Evolutionary conservation across 2,797 vertebrate genomes (phyloP).

Genomic region (Phylloscopus collybita): DNA sequence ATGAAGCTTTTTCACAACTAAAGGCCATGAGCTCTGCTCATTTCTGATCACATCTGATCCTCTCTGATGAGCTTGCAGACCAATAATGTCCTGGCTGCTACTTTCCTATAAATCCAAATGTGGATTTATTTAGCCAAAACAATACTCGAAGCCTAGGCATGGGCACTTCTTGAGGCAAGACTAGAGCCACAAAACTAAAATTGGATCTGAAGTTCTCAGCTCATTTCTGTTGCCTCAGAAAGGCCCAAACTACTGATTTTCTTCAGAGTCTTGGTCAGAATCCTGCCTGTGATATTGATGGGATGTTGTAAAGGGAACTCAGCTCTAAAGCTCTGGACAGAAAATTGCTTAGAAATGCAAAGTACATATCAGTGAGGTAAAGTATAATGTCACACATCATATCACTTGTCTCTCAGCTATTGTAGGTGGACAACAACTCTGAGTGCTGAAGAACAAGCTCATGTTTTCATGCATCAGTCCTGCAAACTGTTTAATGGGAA

Average conservation of each 20-base stretch:
- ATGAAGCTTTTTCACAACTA: background rate
- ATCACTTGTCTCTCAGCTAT: background rate
- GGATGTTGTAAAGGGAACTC: background rate
- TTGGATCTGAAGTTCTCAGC: background rate
- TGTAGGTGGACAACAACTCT: background rate
- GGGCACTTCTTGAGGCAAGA: background rate
- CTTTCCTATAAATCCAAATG: background rate
- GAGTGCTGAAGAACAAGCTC: background rate
- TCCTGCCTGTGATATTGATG: background rate
- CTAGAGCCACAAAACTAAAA: background rate
- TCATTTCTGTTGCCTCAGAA: background rate
- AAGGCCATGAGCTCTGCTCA: background rate
- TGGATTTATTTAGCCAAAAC: background rate
- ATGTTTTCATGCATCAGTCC: background rate
- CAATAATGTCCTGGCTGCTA: background rate
- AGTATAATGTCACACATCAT: background rate
- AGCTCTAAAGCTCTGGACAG: background rate
- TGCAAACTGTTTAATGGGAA: background rate
- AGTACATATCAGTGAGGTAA: background rate
- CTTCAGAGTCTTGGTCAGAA: background rate
- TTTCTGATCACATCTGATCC: background rate
- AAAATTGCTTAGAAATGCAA: background rate
- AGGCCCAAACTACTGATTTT: background rate
- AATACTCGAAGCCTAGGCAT: background rate
- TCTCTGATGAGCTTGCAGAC: background rate